Conservation (phyloP, 2,113 vertebrate genomes). For the Embiotoca jacksoni region DNA sequence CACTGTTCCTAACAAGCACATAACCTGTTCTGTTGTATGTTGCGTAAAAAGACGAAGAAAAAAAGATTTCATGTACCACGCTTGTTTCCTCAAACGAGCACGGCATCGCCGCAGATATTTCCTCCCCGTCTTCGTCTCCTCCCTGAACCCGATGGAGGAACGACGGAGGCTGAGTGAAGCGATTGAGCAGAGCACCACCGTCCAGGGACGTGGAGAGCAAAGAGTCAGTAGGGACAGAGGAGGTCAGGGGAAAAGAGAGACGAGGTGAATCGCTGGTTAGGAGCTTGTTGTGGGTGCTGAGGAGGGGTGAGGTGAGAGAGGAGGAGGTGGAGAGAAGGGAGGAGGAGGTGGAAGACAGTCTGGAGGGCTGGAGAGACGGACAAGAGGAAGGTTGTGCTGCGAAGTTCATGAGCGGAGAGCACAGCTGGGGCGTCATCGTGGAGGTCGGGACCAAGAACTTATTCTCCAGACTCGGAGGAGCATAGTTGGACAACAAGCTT, state of each 20-base stretch:
- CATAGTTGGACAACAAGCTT: conserved; percentile 54
- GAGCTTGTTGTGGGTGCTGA: conserved; percentile 72
- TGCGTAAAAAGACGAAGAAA: not conserved
- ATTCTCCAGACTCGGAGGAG: conserved; percentile 77
- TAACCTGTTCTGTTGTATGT: not conserved
- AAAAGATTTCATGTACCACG: conserved; percentile 60
- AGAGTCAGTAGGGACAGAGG: conserved; percentile 20
- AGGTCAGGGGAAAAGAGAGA: conserved; percentile 18
- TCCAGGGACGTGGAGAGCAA: conserved; percentile 38
- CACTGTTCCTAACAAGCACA: too few species aligned
- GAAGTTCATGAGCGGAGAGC: conserved; percentile 18
- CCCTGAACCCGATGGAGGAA: conserved; percentile 2
- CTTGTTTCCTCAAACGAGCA: conserved; percentile 45
- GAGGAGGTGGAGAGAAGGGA: conserved; percentile 54
- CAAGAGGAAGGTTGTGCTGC: conserved; percentile 54
- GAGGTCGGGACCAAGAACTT: conserved; percentile 69
- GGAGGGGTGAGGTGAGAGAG: conserved; percentile 53
- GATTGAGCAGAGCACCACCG: conserved; percentile 15
- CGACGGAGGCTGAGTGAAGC: conserved; percentile 22
- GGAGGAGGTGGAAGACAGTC: conserved; percentile 71
- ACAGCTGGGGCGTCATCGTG: not conserved
- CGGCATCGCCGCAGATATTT: conserved; percentile 44
- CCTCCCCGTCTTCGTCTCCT: conserved; percentile 27
- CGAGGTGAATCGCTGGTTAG: conserved; percentile 22
- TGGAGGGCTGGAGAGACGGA: conserved; percentile 65